Conservation (phyloP, 2,888 invertebrate species). For the Heliconius cydno region DNA sequence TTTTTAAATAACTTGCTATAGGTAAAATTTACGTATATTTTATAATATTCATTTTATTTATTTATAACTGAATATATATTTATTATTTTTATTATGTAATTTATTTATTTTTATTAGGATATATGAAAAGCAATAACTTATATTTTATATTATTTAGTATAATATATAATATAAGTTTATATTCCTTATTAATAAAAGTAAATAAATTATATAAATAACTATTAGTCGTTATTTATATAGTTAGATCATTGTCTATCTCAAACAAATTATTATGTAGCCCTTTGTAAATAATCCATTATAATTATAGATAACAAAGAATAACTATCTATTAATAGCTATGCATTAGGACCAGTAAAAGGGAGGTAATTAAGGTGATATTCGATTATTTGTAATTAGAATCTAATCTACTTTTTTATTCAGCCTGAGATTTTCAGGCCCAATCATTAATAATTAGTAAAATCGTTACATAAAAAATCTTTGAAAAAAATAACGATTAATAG, state of each 20-base stretch:
- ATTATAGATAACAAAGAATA: slow-evolving; percentile 1
- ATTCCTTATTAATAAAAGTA: too few species aligned
- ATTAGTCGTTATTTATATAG: neutral
- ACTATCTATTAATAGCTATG: neutral
- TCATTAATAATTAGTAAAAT: neutral
- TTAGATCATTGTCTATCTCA: neutral
- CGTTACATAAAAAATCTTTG: neutral
- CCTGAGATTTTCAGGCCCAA: neutral
- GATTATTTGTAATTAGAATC: neutral
- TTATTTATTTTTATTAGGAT: too few species aligned
- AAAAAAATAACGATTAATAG: neutral
- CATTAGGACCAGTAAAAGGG: neutral
- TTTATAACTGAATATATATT: too few species aligned
- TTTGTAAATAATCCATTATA: neutral
- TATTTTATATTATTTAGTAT: neutral
- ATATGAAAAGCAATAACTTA: neutral
- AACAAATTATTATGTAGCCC: neutral
- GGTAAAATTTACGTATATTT: too few species aligned
- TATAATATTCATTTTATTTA: neutral
- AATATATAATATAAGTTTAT: too few species aligned
- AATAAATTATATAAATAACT: too few species aligned
- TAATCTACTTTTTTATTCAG: neutral
- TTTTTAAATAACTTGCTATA: too few species aligned
- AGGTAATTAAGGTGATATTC: neutral
- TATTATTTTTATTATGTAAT: too few species aligned